A percentile compares a stretch with the other conserved stretches of the same genome.
phyloP scores from a whole-genome alignment of 2,888 invertebrate genomes.

The Eristalinus aeneus region DNA sequence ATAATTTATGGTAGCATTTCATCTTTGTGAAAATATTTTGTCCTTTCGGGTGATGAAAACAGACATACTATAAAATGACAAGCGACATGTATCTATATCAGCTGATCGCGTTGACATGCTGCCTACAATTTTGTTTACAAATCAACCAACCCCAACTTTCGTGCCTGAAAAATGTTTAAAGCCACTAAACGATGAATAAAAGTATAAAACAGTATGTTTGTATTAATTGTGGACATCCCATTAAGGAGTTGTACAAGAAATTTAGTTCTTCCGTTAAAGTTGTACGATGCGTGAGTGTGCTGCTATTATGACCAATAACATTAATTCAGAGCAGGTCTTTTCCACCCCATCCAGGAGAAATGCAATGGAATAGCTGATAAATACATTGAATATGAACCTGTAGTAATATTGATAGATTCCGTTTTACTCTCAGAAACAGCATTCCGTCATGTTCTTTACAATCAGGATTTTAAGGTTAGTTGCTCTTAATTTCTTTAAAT shows the following conservation, averaged over 20 bases:
- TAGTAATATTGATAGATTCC: constrained; percentile 92
- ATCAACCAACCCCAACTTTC: neutral
- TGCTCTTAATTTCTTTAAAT: neutral
- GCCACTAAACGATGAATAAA: constrained; percentile 15
- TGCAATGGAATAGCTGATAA: constrained; percentile 91
- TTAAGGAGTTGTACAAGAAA: constrained; percentile 85
- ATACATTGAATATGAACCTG: constrained; percentile 95
- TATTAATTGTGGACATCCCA: constrained; percentile 86
- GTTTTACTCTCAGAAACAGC: constrained; percentile 90
- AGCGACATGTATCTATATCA: neutral
- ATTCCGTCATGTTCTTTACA: constrained; percentile 92
- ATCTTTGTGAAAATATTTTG: no score
- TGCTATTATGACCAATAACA: neutral
- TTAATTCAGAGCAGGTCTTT: neutral
- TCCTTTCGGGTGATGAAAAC: no score
- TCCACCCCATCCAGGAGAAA: constrained; percentile 83
- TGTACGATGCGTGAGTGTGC: constrained; percentile 86
- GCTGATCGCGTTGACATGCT: neutral
- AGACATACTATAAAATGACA: neutral
- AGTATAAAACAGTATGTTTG: constrained; percentile 80
- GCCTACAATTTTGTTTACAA: constrained; percentile 53
- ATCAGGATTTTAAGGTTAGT: constrained; percentile 88
- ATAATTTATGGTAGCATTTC: no score
- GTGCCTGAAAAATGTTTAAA: neutral
- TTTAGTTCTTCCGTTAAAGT: constrained; percentile 88